Percentiles rank a stretch among this genome's conserved stretches.
These are phyloP conservation scores for Sceloporus undulatus DNA, from an alignment of 2,113 vertebrate species.

Conservation along the genomic window DNA sequence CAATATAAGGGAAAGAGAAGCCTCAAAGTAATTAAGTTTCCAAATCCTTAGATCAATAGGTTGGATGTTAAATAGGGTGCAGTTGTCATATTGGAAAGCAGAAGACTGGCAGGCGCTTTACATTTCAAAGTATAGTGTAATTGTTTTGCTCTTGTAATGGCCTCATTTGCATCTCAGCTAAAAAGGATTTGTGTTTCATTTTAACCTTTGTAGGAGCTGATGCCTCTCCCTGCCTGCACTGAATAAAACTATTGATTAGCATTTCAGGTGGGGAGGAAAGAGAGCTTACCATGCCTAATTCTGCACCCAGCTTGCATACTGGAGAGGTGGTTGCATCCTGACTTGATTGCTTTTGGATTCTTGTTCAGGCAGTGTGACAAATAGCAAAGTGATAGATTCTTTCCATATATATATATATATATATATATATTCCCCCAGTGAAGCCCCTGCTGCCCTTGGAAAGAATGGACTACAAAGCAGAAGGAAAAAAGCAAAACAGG, in stretches of 20 bases:
- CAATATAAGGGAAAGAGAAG: not conserved
- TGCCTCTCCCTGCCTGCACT: not conserved
- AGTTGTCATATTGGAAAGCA: conserved; percentile 15
- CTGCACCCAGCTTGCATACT: conserved; percentile 3
- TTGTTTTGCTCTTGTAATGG: conserved; percentile 40
- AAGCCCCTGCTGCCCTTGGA: not conserved
- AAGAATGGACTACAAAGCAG: not conserved
- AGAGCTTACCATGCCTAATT: not conserved
- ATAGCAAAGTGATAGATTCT: not conserved
- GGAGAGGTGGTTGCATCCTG: not conserved
- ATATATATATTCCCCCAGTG: not conserved
- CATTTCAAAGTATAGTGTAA: conserved; percentile 2
- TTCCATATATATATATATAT: not conserved
- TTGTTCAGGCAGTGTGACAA: conserved; percentile 12
- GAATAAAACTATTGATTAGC: not conserved
- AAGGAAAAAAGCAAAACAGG: not conserved
- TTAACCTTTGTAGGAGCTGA: conserved; percentile 40
- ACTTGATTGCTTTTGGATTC: conserved; percentile 21
- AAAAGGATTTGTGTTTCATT: conserved; percentile 34
- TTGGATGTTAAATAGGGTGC: not conserved
- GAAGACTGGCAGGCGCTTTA: not conserved
- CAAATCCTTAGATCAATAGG: conserved; percentile 24
- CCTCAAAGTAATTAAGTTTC: conserved; percentile 5
- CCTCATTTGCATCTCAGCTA: conserved; percentile 27
- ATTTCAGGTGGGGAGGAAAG: conserved; percentile 2